Percentiles rank a stretch among this genome's conserved stretches.
These are phyloP conservation scores for Tillus elongatus DNA, from an alignment of 2,888 invertebrate genomes.

Conservation along the genomic window DNA sequence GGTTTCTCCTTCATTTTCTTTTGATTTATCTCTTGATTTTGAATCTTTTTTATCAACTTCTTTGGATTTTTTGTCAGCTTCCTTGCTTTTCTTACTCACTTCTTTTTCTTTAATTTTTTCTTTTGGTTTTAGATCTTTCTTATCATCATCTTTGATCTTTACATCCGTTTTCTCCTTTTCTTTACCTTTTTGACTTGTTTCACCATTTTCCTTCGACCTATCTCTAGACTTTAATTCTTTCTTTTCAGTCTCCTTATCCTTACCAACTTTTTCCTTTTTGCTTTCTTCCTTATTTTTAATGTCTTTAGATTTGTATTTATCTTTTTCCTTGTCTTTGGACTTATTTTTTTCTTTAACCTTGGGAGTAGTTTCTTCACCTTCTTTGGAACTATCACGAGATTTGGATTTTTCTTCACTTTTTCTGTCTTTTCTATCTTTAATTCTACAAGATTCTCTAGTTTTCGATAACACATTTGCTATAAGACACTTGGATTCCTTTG, in stretches of 20 bases:
- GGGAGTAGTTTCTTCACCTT: background rate
- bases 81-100: constrained; percentile 23
- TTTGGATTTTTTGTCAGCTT: constrained; percentile 23
- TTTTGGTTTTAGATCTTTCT: constrained; percentile 6
- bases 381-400: too few species aligned
- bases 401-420: constrained; percentile 15
- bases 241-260: constrained; percentile 11
- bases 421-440: constrained; percentile 11
- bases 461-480: too few species aligned
- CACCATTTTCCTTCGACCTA: constrained; percentile 9
- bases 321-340: constrained; percentile 10
- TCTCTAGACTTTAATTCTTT: constrained; percentile 8
- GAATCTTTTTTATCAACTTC: constrained; percentile 15
- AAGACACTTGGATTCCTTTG: too few species aligned
- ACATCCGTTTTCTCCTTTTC: constrained; percentile 14
- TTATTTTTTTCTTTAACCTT: background rate
- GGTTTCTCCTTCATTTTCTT: constrained; percentile 13
- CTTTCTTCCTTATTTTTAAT: constrained; percentile 7
- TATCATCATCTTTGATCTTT: constrained; percentile 9
- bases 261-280: constrained; percentile 12
- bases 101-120: constrained; percentile 18
- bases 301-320: constrained; percentile 1
- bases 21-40: constrained; percentile 13
- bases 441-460: too few species aligned
- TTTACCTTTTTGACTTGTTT: constrained; percentile 13